A percentile compares a stretch with the other conserved stretches of the same genome.
phyloP scores from a whole-genome alignment of 2,888 invertebrate genomes.

The Callyntrura guangdongensis region DNA sequence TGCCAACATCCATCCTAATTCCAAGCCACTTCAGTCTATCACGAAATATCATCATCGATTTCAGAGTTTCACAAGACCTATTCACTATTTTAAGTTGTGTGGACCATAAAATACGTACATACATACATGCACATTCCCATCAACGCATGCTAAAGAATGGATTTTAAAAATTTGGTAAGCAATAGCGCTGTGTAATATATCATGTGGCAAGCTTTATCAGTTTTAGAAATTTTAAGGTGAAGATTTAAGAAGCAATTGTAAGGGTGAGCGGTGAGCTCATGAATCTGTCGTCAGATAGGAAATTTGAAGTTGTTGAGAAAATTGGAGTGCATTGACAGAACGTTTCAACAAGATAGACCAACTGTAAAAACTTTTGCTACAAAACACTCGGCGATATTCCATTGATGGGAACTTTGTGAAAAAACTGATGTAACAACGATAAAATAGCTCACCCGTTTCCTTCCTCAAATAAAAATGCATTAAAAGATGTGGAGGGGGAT shows the following conservation, averaged over 20 bases:
- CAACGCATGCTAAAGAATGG: background rate
- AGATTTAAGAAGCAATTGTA: constrained; percentile 76
- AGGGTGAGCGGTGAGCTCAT: constrained; percentile 82
- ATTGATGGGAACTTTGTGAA: constrained; percentile 52
- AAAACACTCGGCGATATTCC: constrained; percentile 76
- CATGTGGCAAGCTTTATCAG: background rate
- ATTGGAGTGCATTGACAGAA: constrained; percentile 83
- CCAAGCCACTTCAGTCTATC: no score
- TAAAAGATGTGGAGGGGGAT: constrained; percentile 22
- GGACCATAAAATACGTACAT: background rate
- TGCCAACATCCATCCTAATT: no score
- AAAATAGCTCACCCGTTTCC: constrained; percentile 41
- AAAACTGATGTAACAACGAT: constrained; percentile 44
- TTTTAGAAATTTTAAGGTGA: constrained; percentile 61
- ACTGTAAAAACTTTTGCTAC: constrained; percentile 84
- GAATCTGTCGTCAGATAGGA: constrained; percentile 84
- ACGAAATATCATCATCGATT: background rate
- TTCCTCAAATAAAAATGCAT: constrained; percentile 42
- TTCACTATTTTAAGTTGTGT: background rate
- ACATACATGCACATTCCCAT: background rate
- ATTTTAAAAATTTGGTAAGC: background rate
- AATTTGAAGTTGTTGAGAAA: constrained; percentile 83
- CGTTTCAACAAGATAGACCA: constrained; percentile 83
- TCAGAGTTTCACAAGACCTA: no score
- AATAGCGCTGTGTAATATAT: background rate